Evolutionary conservation across 2,113 vertebrate species (phyloP).

Genomic region (Sclerurus mexicanus): DNA sequence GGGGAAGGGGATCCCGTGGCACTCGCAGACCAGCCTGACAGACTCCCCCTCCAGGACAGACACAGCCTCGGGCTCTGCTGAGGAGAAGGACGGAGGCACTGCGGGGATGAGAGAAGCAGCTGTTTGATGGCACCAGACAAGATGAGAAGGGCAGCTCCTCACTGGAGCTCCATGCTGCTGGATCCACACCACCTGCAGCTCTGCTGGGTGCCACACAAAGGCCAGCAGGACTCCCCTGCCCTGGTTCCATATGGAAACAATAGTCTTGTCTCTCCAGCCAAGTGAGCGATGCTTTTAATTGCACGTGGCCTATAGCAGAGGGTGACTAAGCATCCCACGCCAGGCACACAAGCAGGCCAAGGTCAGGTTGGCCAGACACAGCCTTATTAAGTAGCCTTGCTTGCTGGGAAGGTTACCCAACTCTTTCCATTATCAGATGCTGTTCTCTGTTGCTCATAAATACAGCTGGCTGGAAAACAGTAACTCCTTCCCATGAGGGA

Average conservation of each 20-base stretch:
- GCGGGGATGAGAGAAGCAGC: not conserved
- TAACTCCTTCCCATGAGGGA: conserved; percentile 37
- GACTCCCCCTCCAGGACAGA: conserved; percentile 59
- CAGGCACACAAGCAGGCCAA: not conserved
- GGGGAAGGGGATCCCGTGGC: conserved; percentile 83
- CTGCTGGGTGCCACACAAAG: not conserved
- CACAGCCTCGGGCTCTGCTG: not conserved
- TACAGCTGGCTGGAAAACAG: conserved; percentile 26
- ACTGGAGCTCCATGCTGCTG: not conserved
- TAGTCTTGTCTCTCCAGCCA: not conserved
- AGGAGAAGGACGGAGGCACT: conserved; percentile 70
- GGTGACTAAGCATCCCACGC: not conserved
- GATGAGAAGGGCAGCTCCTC: not conserved
- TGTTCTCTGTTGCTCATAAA: conserved; percentile 2
- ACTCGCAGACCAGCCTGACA: conserved; percentile 81
- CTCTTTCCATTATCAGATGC: conserved; percentile 5
- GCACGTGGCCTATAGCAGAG: not conserved
- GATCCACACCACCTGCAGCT: not conserved
- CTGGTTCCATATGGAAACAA: not conserved
- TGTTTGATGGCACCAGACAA: accelerated
- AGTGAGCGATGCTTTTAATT: not conserved
- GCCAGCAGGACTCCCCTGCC: not conserved
- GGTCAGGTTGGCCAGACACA: conserved; percentile 5
- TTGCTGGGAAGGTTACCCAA: not conserved
- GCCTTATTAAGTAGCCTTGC: not conserved